phyloP scores from a whole-genome alignment of 2,888 invertebrate species.

The Euphydryas editha region DNA sequence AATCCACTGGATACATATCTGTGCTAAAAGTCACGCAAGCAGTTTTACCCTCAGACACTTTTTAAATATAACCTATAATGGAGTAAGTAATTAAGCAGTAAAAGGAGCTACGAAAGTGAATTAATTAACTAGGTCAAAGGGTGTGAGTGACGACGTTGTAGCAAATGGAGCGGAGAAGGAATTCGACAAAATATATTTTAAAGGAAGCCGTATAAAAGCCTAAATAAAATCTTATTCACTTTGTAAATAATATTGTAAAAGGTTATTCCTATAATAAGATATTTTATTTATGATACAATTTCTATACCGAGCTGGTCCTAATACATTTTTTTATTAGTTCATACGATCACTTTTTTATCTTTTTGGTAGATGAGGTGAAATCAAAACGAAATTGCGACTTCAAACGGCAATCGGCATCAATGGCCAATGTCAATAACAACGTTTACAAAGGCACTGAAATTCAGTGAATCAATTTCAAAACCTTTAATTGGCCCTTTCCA shows the following conservation, averaged over 20 bases:
- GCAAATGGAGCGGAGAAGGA: conserved; percentile 45
- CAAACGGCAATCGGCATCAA: conserved; percentile 60
- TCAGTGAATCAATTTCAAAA: conserved; percentile 75
- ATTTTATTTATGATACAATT: background rate
- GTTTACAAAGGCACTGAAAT: conserved; percentile 64
- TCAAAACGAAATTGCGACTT: conserved; percentile 47
- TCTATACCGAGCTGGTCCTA: background rate
- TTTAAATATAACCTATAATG: conserved; percentile 38
- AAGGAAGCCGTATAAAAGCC: conserved; percentile 20
- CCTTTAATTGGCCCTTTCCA: conserved; percentile 75
- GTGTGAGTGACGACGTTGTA: conserved; percentile 45
- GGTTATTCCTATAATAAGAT: background rate
- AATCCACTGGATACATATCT: conserved; percentile 34
- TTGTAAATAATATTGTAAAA: background rate
- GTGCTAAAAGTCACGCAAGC: conserved; percentile 40
- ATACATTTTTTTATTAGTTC: background rate
- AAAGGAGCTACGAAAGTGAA: conserved; percentile 45
- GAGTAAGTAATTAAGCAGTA: conserved; percentile 38
- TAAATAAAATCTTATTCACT: conserved; percentile 9
- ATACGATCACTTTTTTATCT: conserved; percentile 6
- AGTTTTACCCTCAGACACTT: conserved; percentile 36
- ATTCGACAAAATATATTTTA: conserved; percentile 35
- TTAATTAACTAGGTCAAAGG: conserved; percentile 48
- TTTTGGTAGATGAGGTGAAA: conserved; percentile 13
- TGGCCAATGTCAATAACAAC: conserved; percentile 67